A percentile compares a stretch with the other conserved stretches of the same genome.
These are phyloP conservation scores for Oophaga sylvatica DNA, from an alignment of 2,797 vertebrate genomes.

Conservation along the genomic window DNA sequence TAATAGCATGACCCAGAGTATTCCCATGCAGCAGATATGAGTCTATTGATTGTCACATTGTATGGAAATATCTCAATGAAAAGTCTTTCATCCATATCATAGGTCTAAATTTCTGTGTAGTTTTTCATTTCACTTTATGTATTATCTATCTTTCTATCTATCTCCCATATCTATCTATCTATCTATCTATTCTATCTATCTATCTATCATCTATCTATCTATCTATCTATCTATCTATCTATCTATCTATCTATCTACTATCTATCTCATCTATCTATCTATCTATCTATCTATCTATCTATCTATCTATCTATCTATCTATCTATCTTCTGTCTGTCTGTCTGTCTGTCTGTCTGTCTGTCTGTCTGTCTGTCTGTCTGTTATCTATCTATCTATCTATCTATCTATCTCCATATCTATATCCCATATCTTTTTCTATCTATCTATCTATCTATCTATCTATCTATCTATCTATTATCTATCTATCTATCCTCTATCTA, in stretches of 20 bases:
- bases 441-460: background rate
- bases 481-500: too few species aligned
- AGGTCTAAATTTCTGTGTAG: too few species aligned
- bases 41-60: background rate
- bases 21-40: background rate
- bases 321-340: background rate
- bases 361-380: background rate
- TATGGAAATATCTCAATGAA: too few species aligned
- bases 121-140: too few species aligned
- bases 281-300: background rate
- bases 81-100: background rate
- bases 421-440: background rate
- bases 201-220: too few species aligned
- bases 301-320: slow-evolving; percentile 17
- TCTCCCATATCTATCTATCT: too few species aligned
- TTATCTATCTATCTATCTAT: background rate
- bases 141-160: too few species aligned
- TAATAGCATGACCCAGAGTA: background rate
- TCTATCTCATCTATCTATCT: too few species aligned
- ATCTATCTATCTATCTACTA: too few species aligned
- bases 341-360: background rate
- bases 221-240: too few species aligned
- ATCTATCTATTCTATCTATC: too few species aligned
- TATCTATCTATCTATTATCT: too few species aligned
- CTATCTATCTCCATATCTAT: background rate